Evolutionary conservation across 2,113 vertebrate genomes (phyloP), one percentile per base, ranked within the genome.

Genomic region (Tricholaema leucomelas): DNA sequence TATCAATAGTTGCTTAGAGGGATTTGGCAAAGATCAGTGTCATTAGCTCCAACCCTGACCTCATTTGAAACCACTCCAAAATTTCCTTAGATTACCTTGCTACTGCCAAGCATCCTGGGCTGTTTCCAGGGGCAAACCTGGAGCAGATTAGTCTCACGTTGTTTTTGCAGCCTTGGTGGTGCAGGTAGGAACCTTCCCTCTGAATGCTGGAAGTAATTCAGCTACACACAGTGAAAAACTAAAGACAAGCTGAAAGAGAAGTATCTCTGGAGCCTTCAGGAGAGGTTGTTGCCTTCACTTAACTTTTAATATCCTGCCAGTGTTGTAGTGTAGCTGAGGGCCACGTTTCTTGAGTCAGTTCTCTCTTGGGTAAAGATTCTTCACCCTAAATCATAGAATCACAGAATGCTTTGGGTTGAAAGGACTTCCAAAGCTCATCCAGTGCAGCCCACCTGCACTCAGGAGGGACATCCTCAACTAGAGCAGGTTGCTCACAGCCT

Each of bases 41-140:
- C 67, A 90, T 93, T 87, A 85, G 82, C 90, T 95, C 87, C 71
- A 80, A 42, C 90, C 91, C 67, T 93, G 88, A 95, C 91, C 71
- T 95, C 87, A 87, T 91, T 85, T 91, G 91, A 96, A 87, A 46
- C 3, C 1, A 80, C 85, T 94, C 94, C 91, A 91, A 18, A 59
- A 56, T 79, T 91, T 95, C 36, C 48, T 91, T 87, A 79, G 66
- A 55, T 44, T 87, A 56, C 46, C 66, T 81, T 90, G 48, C 36
- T 73, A n/a, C 60, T 94, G 72, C 86, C 87, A 94, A 79, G 35
- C 64, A 76, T 82, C 30, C 52, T 79, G 52, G 35, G 79, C n/a
- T 54, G 4, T 84, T 93, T 93, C 84, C 75, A 90, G 52, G 42
- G 42, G 80, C 60, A 82, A 92, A 46, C 71, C 40, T 73, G 66